These are phyloP conservation scores for Synanceia verrucosa DNA, from an alignment of 2,797 vertebrate species.

Conservation along the genomic window DNA sequence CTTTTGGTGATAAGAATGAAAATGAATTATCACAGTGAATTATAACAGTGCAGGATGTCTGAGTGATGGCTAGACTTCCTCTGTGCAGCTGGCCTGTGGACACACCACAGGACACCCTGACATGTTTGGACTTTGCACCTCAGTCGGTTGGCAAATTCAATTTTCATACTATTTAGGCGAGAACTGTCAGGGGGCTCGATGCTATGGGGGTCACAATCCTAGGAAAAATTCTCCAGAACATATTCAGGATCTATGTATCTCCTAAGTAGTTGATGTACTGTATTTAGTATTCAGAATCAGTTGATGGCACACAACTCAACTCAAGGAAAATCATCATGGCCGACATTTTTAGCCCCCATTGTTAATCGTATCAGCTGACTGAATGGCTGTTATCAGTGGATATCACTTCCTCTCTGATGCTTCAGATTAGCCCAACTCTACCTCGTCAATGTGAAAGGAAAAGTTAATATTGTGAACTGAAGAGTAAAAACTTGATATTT, in stretches of 20 bases:
- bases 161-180: constrained; percentile 23
- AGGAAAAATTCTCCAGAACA: neutral
- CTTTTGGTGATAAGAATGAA: constrained; percentile 14
- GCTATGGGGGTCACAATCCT: constrained; percentile 1
- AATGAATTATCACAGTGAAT: neutral
- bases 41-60: constrained; percentile 39
- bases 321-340: neutral
- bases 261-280: neutral
- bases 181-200: neutral
- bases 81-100: neutral
- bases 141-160: constrained; percentile 20
- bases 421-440: neutral
- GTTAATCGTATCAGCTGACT: neutral
- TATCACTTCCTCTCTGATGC: neutral
- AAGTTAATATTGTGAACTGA: too few relatives aligned
- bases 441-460: too few relatives aligned
- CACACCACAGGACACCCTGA: constrained; percentile 25
- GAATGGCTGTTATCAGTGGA: neutral
- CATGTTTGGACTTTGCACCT: constrained; percentile 5
- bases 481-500: too few relatives aligned
- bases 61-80: too few relatives aligned
- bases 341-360: neutral
- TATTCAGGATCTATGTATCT: neutral
- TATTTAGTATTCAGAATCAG: neutral
- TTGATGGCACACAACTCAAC: neutral